A percentile compares a stretch with the other conserved stretches of the same genome.
phyloP scores from a whole-genome alignment of 2,797 vertebrate genomes.

The Phrynocephalus vlangalii region DNA sequence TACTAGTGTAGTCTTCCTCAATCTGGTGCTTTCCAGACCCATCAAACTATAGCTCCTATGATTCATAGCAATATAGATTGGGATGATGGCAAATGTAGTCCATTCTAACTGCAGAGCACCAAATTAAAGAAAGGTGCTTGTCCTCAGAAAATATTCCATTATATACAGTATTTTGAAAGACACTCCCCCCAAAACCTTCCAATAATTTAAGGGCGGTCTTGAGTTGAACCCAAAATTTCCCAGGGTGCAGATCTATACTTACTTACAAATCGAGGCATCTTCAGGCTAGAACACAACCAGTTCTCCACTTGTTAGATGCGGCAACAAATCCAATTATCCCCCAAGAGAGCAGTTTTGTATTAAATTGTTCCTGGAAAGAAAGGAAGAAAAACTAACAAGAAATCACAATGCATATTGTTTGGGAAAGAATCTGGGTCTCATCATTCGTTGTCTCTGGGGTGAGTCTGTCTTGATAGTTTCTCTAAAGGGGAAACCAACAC shows the following conservation, averaged over 20 bases:
- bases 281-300: neutral
- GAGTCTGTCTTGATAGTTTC: conserved; percentile 58
- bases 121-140: too few species aligned
- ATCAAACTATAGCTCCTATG: too few species aligned
- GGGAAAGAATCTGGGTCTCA: conserved; percentile 56
- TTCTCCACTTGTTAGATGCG: neutral
- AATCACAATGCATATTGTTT: conserved; percentile 65
- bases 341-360: conserved; percentile 30
- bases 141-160: neutral
- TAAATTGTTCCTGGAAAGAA: conserved; percentile 24
- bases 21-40: too few species aligned
- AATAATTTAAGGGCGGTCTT: neutral
- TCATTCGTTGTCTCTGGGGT: conserved; percentile 65
- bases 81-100: too few species aligned
- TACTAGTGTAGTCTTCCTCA: too few species aligned
- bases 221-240: neutral
- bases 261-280: neutral
- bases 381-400: conserved; percentile 27
- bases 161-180: neutral
- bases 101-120: too few species aligned
- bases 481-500: conserved; percentile 63
- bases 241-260: too few species aligned
- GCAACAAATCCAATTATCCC: neutral
- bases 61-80: too few species aligned
- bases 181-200: too few species aligned